These are phyloP conservation scores for Ornithorhynchus anatinus DNA, from an alignment of 2,113 vertebrate genomes.

Conservation along the genomic window DNA sequence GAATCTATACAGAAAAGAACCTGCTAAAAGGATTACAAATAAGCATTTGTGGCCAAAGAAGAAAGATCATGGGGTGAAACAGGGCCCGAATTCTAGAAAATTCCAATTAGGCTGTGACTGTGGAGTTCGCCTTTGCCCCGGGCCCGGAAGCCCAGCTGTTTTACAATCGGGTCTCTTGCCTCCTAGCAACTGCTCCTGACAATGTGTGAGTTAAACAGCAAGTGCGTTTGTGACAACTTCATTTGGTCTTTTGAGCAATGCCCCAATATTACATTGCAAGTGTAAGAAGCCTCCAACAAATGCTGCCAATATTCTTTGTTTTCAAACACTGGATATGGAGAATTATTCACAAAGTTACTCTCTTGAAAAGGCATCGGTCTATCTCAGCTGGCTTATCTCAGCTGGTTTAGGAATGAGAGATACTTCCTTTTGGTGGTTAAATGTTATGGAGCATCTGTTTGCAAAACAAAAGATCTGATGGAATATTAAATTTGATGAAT, in stretches of 20 bases:
- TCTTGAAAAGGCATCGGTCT: too few relatives aligned
- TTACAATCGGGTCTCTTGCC: conserved; percentile 61
- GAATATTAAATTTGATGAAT: too few relatives aligned
- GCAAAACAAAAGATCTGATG: too few relatives aligned
- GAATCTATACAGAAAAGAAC: conserved; percentile 30
- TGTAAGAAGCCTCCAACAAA: too few relatives aligned
- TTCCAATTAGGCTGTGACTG: conserved; percentile 64
- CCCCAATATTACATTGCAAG: too few relatives aligned
- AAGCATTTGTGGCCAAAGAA: conserved; percentile 26
- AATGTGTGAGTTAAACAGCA: conserved; percentile 59
- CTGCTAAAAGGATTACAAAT: conserved; percentile 21
- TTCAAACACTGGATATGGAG: too few relatives aligned
- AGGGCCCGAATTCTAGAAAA: conserved; percentile 58
- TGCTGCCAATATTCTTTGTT: too few relatives aligned
- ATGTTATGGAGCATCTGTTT: too few relatives aligned
- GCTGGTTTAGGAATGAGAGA: too few relatives aligned
- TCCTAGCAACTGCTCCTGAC: conserved; percentile 59
- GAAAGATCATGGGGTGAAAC: conserved; percentile 59
- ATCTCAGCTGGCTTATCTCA: too few relatives aligned
- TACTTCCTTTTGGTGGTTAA: too few relatives aligned
- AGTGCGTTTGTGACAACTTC: conserved; percentile 51
- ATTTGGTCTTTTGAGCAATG: conserved; percentile 50
- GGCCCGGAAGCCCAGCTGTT: conserved; percentile 64
- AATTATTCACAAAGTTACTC: too few relatives aligned
- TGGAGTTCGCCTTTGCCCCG: conserved; percentile 66